A percentile compares a stretch with the other conserved stretches of the same genome.
These are phyloP conservation scores for Myotis vivesi DNA, from an alignment of 2,797 vertebrate genomes.

Conservation along the genomic window DNA sequence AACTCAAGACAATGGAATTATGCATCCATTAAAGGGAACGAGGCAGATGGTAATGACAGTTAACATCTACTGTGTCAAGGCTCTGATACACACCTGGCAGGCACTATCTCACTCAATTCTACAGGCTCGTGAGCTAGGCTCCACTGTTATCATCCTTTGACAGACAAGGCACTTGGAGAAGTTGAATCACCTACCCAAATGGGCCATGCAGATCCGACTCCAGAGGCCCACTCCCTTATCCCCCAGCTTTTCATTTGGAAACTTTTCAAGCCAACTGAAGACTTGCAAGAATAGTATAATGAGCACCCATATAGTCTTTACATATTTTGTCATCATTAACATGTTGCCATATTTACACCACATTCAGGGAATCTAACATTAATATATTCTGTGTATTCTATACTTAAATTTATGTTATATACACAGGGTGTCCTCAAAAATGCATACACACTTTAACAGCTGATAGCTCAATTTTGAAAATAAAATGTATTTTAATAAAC, in stretches of 20 bases:
- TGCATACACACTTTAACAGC: too few relatives aligned
- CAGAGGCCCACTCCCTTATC: not conserved
- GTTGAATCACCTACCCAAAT: conserved; percentile 21
- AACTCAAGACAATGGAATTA: conserved; percentile 52
- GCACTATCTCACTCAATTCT: conserved; percentile 49
- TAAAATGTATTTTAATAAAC: too few relatives aligned
- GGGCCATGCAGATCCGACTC: not conserved
- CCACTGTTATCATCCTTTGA: conserved; percentile 24
- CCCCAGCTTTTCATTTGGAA: not conserved
- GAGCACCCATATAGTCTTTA: not conserved
- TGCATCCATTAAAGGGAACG: conserved; percentile 28
- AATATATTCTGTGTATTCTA: not conserved
- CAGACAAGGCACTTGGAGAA: not conserved
- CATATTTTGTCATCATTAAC: not conserved
- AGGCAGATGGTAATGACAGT: conserved; percentile 50
- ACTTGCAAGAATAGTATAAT: not conserved
- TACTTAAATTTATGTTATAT: not conserved
- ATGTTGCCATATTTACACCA: not conserved
- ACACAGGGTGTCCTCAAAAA: too few relatives aligned
- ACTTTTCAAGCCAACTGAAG: conserved; percentile 3
- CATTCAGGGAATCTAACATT: not conserved
- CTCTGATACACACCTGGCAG: not conserved
- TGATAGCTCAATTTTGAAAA: too few relatives aligned
- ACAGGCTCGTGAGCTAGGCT: not conserved
- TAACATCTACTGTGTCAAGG: conserved; percentile 49